These are phyloP conservation scores for Perca fluviatilis DNA, from an alignment of 2,113 vertebrate genomes.

Conservation along the genomic window DNA sequence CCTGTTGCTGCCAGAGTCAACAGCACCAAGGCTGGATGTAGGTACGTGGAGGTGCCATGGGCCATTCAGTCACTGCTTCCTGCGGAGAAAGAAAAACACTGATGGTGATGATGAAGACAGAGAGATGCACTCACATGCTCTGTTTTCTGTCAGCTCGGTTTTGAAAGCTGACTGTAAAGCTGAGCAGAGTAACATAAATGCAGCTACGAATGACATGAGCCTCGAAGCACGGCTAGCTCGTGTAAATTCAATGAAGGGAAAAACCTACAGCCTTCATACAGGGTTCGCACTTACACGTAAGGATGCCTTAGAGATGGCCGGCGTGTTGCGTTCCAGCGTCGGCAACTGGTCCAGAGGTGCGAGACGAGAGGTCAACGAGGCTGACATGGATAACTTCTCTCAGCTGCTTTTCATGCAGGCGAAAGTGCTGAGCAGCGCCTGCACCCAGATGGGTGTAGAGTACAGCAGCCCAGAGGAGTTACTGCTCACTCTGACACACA, in stretches of 20 bases:
- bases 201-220: constrained; percentile 82
- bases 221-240: constrained; percentile 86
- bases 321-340: constrained; percentile 88
- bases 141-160: constrained; percentile 32
- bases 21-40: constrained; percentile 83
- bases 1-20: constrained; percentile 70
- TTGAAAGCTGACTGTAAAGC: constrained; percentile 52
- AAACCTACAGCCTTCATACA: constrained; percentile 89
- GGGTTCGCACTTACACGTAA: constrained; percentile 92
- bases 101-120: constrained; percentile 79
- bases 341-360: constrained; percentile 62
- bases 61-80: constrained; percentile 92
- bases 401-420: constrained; percentile 92
- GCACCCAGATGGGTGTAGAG: constrained; percentile 91
- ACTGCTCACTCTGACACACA: constrained; percentile 94
- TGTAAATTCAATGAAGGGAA: constrained; percentile 91
- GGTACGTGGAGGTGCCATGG: constrained; percentile 88
- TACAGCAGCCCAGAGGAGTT: constrained; percentile 94
- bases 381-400: constrained; percentile 87
- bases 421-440: constrained; percentile 91
- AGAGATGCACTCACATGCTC: constrained; percentile 15
- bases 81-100: constrained; percentile 78
- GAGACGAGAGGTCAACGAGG: constrained; percentile 78
- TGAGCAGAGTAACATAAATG: constrained; percentile 69
- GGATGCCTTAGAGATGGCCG: constrained; percentile 93